Evolutionary conservation across 1,140 invertebrate genomes (phyloP), one percentile per base, ranked within the genome.

Genomic region (Eriosoma lanigerum): DNA sequence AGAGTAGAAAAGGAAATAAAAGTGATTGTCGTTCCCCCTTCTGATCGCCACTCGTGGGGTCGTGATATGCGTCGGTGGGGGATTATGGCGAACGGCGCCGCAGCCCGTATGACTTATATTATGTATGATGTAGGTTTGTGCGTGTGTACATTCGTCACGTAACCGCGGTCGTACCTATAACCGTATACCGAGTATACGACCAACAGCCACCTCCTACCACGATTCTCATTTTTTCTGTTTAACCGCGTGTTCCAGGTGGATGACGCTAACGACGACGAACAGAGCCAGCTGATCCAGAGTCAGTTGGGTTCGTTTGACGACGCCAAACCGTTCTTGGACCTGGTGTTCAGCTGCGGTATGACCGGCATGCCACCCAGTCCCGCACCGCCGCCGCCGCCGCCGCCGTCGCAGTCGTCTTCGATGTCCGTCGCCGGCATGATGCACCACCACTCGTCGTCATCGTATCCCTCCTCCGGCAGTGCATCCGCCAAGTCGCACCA

Each of bases 281-380:
- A 78, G 75, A 78, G 75, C 56, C 75, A 78, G 75, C 75, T 78
- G 75, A 78, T 78, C 56, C 54, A 78, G 56, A 78, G 75, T 44
- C 75, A 78, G 56, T 52, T 78, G 75, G 75, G 75, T 48, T 78
- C 75, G 38, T 78, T 78, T 21, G 75, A 78, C 75, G 75, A 78
- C 75, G 75, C 75, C 29, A 78, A 78, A 78, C 75, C 75, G 75
- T 78, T 26, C 75, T 52, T 78, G 75, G 75, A 78, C 75, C 17
- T 78, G 56, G 56, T 58, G 75, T 78, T 78, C 38, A 26, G 75
- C 56, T 78, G 75, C 24, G 75, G 75, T 0, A 78, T 78, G 15
- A n/a, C 75, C 56, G 75, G 75, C 52, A 78, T 78, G 75, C 75
- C 75, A 38, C 56, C 56, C 3, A 78, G 75, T 48, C 75, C 75